Percentiles rank a stretch among this genome's conserved stretches.
Evolutionary conservation across 2,113 vertebrate species (phyloP).

Genomic region (Platysteira castanea): DNA sequence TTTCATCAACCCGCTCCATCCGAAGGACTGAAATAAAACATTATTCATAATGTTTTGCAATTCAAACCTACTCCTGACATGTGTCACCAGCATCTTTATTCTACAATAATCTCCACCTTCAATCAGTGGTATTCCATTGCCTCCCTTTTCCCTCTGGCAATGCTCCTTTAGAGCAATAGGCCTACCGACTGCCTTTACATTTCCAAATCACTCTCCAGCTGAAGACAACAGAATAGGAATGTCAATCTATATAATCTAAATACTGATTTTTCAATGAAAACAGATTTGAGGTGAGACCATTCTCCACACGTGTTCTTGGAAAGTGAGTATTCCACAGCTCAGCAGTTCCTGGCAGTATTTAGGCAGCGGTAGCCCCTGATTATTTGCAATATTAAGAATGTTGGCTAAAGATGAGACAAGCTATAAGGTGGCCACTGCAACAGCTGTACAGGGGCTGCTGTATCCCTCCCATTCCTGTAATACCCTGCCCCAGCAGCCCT

Average conservation of each 20-base stretch:
- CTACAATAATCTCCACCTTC: not conserved
- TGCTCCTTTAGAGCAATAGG: not conserved
- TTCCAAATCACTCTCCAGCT: not conserved
- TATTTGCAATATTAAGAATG: not conserved
- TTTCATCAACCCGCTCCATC: not conserved
- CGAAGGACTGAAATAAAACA: not conserved
- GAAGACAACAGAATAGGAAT: not conserved
- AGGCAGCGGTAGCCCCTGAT: not conserved
- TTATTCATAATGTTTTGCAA: not conserved
- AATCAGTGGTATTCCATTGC: not conserved
- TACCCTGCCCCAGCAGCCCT: not conserved
- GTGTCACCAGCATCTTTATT: not conserved
- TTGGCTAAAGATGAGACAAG: not conserved
- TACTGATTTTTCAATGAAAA: not conserved
- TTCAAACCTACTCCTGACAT: not conserved
- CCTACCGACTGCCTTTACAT: accelerated
- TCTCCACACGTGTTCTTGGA: not conserved
- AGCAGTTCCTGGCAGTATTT: not conserved
- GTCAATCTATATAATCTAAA: not conserved
- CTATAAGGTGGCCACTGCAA: not conserved
- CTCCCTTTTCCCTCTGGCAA: not conserved
- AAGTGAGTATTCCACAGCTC: not conserved
- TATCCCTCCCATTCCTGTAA: not conserved
- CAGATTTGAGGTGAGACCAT: not conserved
- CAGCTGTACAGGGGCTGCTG: accelerated